These are phyloP conservation scores for Paelopatides confundens DNA, from an alignment of 53 echinoderm and acorn worm genomes.

Conservation along the genomic window DNA sequence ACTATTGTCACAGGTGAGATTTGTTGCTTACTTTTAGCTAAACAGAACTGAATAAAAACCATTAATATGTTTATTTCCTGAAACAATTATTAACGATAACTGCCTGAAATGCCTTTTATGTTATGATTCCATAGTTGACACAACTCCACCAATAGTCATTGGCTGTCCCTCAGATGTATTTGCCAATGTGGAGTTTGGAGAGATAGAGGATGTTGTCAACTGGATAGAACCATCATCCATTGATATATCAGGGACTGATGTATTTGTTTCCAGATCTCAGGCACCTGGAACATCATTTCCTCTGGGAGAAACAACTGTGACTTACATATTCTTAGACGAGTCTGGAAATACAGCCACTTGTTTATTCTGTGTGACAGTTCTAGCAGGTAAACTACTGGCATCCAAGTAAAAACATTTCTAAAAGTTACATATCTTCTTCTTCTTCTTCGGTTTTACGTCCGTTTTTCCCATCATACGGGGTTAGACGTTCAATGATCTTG, in stretches of 20 bases:
- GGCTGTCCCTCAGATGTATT: conserved; percentile 48
- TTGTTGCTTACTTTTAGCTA: no score
- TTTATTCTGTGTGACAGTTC: conserved; percentile 34
- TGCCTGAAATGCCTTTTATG: no score
- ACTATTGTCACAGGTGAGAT: no score
- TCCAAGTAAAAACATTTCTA: no score
- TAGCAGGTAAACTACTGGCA: conserved; percentile 57
- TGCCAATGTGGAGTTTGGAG: neutral
- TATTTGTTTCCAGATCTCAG: conserved; percentile 17
- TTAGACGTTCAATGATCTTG: no score
- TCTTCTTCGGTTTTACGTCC: no score
- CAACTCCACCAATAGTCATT: conserved; percentile 31
- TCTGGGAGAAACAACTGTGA: conserved; percentile 21
- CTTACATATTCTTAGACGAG: conserved; percentile 22
- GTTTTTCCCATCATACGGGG: no score
- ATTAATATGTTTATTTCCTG: no score
- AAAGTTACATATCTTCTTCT: no score
- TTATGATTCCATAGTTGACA: conserved; percentile 14
- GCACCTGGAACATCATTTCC: no score
- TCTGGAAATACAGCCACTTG: conserved; percentile 39
- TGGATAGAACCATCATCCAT: conserved; percentile 23
- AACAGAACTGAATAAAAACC: no score
- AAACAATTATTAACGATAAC: no score
- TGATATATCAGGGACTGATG: conserved; percentile 16
- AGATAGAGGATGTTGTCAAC: neutral